phyloP scores from a whole-genome alignment of 2,888 invertebrate genomes.

The Andrena flavipes region DNA sequence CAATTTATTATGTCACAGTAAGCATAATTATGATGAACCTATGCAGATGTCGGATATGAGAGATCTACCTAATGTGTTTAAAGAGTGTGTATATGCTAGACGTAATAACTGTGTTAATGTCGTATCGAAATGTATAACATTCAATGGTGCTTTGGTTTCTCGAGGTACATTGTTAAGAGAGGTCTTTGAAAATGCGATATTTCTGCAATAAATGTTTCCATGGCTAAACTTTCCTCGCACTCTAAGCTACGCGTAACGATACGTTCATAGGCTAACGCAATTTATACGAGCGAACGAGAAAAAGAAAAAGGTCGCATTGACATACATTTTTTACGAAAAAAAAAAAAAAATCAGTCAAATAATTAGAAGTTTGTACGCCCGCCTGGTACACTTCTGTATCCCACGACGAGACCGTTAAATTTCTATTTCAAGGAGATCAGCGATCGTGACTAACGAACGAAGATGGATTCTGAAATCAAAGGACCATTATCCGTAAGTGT shows the following conservation, averaged over 20 bases:
- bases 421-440: neutral
- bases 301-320: neutral
- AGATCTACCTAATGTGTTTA: slow-evolving; percentile 80
- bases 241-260: neutral
- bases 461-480: slow-evolving; percentile 56
- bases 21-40: slow-evolving; percentile 53
- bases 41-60: slow-evolving; percentile 70
- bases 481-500: slow-evolving; percentile 60
- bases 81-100: slow-evolving; percentile 67
- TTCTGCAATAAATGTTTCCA: slow-evolving; percentile 11
- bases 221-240: neutral
- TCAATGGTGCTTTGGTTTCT: slow-evolving; percentile 65
- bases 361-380: neutral
- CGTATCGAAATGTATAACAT: slow-evolving; percentile 35
- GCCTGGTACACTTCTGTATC: neutral
- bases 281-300: slow-evolving; percentile 5
- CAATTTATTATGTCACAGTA: slow-evolving; percentile 30
- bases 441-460: slow-evolving; percentile 16
- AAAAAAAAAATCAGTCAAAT: neutral
- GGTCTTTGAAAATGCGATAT: slow-evolving; percentile 11
- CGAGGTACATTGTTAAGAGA: slow-evolving; percentile 12
- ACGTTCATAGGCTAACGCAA: neutral
- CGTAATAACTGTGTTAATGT: slow-evolving; percentile 53
- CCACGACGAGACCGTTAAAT: neutral
- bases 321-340: neutral